phyloP scores from a whole-genome alignment of 1,140 invertebrate species.

The Neuroterus valhalla region DNA sequence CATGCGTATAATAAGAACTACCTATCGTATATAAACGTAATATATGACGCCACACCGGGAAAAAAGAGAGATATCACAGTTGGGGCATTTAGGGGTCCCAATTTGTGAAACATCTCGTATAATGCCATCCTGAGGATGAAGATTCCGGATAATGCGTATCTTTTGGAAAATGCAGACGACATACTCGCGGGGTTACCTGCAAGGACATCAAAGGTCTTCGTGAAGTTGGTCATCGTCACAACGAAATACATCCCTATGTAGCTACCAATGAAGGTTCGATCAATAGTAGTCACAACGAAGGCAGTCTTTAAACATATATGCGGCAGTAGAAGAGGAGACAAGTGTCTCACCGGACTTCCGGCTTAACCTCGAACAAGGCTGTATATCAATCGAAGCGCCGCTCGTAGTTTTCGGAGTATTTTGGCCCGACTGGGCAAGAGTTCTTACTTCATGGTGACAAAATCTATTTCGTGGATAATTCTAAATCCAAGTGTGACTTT shows the following conservation, averaged over 20 bases:
- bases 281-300: background rate
- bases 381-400: no score
- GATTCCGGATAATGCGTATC: conserved; percentile 26
- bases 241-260: conserved; percentile 32
- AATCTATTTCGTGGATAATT: no score
- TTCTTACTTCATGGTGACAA: no score
- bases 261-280: background rate
- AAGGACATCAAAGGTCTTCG: conserved; percentile 29
- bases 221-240: conserved; percentile 50
- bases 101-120: conserved; percentile 52
- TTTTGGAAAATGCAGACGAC: conserved; percentile 54
- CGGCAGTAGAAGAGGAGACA: no score
- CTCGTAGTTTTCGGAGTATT: no score
- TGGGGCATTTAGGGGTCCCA: conserved; percentile 47
- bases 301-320: conserved; percentile 42
- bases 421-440: no score
- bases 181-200: conserved; percentile 38
- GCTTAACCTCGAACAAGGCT: no score
- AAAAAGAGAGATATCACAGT: conserved; percentile 35
- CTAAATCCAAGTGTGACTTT: no score
- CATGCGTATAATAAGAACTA: conserved; percentile 25
- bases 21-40: conserved; percentile 24
- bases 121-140: conserved; percentile 43
- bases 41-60: conserved; percentile 35
- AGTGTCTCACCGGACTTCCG: no score